Conservation (phyloP, 2,888 invertebrate species). For the Ophonus ardosiacus region DNA sequence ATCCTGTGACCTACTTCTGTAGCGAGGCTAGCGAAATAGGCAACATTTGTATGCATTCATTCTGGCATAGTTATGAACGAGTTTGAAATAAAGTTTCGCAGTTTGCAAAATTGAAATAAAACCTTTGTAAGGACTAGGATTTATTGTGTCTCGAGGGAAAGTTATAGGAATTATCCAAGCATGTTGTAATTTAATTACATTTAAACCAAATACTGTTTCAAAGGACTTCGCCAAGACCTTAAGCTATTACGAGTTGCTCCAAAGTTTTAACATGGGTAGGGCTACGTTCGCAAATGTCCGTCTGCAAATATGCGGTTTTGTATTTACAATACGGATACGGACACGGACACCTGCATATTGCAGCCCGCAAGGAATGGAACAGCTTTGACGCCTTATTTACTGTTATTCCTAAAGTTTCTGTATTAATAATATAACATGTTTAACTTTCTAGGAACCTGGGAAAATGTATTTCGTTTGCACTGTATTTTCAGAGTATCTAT, state of each 20-base stretch:
- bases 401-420: background rate
- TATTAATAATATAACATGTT: background rate
- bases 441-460: background rate
- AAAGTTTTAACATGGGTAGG: conserved; percentile 42
- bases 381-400: background rate
- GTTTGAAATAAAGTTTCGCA: background rate
- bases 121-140: conserved; percentile 31
- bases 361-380: background rate
- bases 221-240: conserved; percentile 43
- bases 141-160: conserved; percentile 24
- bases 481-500: background rate
- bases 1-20: background rate
- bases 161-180: conserved; percentile 47
- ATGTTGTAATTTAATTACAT: conserved; percentile 51
- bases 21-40: background rate
- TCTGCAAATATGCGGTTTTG: conserved; percentile 8
- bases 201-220: conserved; percentile 51
- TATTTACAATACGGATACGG: background rate
- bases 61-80: background rate
- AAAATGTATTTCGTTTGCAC: background rate
- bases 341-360: background rate
- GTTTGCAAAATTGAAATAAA: conserved; percentile 38
- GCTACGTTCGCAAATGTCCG: conserved; percentile 5
- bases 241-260: conserved; percentile 43
- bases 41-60: background rate